Base-by-base conservation (phyloP, 1,140 invertebrate species). In the Calliopsis andreniformis region DNA sequence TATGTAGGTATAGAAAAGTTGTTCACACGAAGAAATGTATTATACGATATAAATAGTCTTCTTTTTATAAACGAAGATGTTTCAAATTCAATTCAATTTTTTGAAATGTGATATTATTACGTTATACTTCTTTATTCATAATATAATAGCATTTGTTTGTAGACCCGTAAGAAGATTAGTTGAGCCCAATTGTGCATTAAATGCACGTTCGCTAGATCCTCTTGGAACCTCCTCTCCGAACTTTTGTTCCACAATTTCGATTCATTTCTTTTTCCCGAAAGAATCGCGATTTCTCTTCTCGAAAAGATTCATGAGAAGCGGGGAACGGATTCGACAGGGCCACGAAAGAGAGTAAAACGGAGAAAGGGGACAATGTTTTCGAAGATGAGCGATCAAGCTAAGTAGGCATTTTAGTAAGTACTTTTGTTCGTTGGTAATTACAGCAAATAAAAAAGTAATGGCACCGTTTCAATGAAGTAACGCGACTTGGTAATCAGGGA, bases 381-480 rank as follows among this genome's bases (percentile, higher is more conserved):
- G 23, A 16, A 23, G 28, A 30, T 12, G 51, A 25, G 12, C 51
- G 25, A 30, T 55, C 25, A 18, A 55, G 51, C 18, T 55, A 55
- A 55, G 51, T 55, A 55, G 51, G 51, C 23, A 16, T 55, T 55
- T 55, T 55, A 55, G 51, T 25, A 2, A 30, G 25, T 55, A 55
- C 23, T 55, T 55, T 30, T 14, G 23, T 30, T 25, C 25, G 3
- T 18, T 55, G 3, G 51, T 55, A 55, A 55, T 55, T 55, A 55
- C 28, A 55, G 51, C 25, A 25, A 55, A 25, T 30, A 55, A 55
- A 55, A 55, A 55, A 3, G 51, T 55, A 55, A 55, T 55, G 51
- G 20, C 20, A 28, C 0, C 23, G 10, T 28, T 8, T 10, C 49
- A 12, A 53, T 53, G 49, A 53, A 28, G 49, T 53, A 53, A 53